Base-by-base conservation (phyloP, 2,888 invertebrate species). In the Heliconius erato region DNA sequence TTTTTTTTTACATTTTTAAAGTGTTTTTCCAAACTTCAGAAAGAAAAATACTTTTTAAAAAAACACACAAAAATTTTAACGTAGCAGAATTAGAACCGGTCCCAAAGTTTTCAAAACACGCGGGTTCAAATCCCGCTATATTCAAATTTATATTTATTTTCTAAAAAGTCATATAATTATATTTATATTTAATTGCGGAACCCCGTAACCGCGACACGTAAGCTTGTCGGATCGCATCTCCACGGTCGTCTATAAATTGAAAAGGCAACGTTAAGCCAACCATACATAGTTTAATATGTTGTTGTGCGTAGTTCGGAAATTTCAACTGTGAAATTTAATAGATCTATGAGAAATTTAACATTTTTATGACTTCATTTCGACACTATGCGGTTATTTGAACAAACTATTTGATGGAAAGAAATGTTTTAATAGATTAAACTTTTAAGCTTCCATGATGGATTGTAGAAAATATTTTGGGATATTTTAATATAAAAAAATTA, bases 161-260 rank as follows among this genome's bases (percentile, higher is more conserved):
- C 16, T 49, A 49, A 49, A 49, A 49, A 4, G 16, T 40, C 1
- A 40, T 26, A 32, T 32, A 9, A 40, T 26, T 65, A 28, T 67
- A 16, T 72, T 44, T 5, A 26, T 9, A 9, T 72, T 49, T 72
- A 6, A 26, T n/a, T 28, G 12, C 26, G 16, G 78, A 78, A 78
- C 68, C 78, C 78, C 68, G 23, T 16, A 32, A 78, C 49, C 23
- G 44, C 28, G 40, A 67, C 40, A 28, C 23, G 44, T 40, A 44
- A 26, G 88, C 87, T 88, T 89, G 89, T 91, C 89, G 86, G 87
- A 85, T 87, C 85, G 85, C 87, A 89, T 88, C 85, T 86, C 84
- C 78, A 82, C 82, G 67, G 85, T 84, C 78, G 78, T 77, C 80
- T 72, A 28, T 74, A 63, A 35, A 80, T 59, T 26, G 69, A 71